Percentiles rank a stretch among this genome's conserved stretches.
These are phyloP conservation scores for Daphoenositta chrysoptera DNA, from an alignment of 2,113 vertebrate species.

Conservation along the genomic window DNA sequence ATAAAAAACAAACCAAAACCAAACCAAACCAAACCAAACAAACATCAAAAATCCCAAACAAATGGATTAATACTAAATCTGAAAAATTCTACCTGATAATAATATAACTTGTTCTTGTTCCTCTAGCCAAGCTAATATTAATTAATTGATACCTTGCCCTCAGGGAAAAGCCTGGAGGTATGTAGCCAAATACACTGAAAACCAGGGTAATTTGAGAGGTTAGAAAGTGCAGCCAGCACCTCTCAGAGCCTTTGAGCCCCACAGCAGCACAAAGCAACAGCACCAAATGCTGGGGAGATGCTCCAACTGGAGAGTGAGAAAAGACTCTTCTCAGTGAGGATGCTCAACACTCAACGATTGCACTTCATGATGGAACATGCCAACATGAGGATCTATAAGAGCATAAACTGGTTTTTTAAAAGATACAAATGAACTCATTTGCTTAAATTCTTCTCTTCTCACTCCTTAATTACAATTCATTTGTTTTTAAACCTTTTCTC, in stretches of 20 bases:
- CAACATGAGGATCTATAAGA: neutral
- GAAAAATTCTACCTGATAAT: neutral
- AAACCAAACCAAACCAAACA: neutral
- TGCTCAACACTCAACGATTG: neutral
- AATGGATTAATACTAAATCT: neutral
- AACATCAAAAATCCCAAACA: neutral
- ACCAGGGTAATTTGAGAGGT: neutral
- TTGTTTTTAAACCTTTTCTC: neutral
- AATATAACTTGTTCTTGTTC: neutral
- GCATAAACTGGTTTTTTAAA: neutral
- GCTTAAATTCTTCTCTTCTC: neutral
- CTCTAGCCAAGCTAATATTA: neutral
- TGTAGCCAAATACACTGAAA: neutral
- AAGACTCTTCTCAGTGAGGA: neutral
- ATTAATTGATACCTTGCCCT: neutral
- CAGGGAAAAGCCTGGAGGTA: neutral
- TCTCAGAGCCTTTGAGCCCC: neutral
- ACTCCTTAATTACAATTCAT: neutral
- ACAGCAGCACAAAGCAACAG: neutral
- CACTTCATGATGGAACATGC: neutral
- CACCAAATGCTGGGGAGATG: neutral
- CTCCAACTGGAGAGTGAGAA: neutral
- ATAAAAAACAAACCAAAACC: accelerated
- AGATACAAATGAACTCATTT: neutral
- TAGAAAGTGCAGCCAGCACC: neutral